Percentiles rank a stretch among this genome's conserved stretches.
Evolutionary conservation across 2,797 vertebrate species (phyloP).

Genomic region (Tokudaia tokunoshimensis): DNA sequence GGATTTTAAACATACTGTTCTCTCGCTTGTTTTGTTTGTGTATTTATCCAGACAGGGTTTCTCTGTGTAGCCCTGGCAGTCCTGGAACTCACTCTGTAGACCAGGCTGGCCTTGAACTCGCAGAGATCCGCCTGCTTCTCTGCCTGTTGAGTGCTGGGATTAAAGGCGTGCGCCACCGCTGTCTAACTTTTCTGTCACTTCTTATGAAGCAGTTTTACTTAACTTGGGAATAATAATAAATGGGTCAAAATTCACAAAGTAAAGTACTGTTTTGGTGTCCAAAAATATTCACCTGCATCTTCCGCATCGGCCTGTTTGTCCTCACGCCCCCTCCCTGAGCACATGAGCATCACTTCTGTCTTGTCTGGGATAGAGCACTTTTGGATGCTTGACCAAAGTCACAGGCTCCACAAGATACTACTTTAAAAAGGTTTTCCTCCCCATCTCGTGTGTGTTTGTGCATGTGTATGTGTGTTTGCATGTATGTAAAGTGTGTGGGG

Average conservation of each 20-base stretch:
- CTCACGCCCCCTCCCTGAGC: neutral
- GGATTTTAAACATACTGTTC: neutral
- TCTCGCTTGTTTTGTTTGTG: neutral
- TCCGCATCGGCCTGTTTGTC: neutral
- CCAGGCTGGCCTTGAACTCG: neutral
- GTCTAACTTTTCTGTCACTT: neutral
- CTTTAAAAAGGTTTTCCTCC: neutral
- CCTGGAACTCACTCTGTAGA: neutral
- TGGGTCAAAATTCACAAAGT: conserved; percentile 88
- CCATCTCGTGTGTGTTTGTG: neutral
- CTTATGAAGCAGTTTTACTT: neutral
- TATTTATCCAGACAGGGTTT: neutral
- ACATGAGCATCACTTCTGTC: neutral
- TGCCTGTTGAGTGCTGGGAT: neutral
- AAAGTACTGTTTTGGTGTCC: conserved; percentile 90
- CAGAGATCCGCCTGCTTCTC: neutral
- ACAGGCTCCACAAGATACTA: neutral
- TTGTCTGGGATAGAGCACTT: neutral
- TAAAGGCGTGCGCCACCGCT: neutral
- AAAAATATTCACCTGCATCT: neutral
- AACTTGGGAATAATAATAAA: conserved; percentile 86
- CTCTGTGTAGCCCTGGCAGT: neutral
- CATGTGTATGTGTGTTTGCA: neutral
- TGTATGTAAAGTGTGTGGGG: neutral
- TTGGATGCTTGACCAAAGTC: neutral